phyloP scores from a whole-genome alignment of 2,797 vertebrate genomes.

The Sebastes goodei region DNA sequence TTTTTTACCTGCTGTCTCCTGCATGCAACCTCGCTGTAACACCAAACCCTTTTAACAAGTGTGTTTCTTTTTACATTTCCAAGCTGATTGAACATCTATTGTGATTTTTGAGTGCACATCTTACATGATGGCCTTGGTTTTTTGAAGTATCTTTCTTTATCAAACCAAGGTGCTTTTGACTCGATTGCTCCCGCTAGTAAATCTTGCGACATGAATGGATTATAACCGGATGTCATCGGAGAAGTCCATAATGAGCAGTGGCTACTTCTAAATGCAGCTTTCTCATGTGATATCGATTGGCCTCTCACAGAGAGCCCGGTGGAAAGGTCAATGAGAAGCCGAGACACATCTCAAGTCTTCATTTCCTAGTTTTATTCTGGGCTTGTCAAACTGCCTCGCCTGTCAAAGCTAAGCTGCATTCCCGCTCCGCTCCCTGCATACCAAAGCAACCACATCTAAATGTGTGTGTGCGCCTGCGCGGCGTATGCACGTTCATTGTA shows the following conservation, averaged over 20 bases:
- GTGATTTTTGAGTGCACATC: conserved; percentile 7
- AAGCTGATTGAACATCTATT: conserved; percentile 16
- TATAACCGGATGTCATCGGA: conserved; percentile 59
- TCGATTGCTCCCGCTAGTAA: neutral
- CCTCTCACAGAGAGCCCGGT: conserved; percentile 42
- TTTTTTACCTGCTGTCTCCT: conserved; percentile 44
- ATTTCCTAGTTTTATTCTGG: conserved; percentile 78
- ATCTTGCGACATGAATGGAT: conserved; percentile 28
- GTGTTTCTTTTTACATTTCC: conserved; percentile 27
- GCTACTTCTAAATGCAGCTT: conserved; percentile 70
- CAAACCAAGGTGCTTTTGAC: conserved; percentile 19
- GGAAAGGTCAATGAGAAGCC: conserved; percentile 76
- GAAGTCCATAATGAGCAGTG: conserved; percentile 46
- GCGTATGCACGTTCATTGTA: neutral
- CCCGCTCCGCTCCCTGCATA: conserved; percentile 66
- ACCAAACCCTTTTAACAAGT: conserved; percentile 4
- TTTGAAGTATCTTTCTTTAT: conserved; percentile 35
- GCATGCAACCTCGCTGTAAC: conserved; percentile 71
- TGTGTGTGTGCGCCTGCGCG: conserved; percentile 7
- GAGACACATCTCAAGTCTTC: conserved; percentile 71
- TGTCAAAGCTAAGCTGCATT: conserved; percentile 70
- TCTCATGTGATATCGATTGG: conserved; percentile 69
- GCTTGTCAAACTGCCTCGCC: conserved; percentile 73
- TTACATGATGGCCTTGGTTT: conserved; percentile 17
- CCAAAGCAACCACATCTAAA: conserved; percentile 52